Evolutionary conservation across 2,888 invertebrate species (phyloP).

Genomic region (Drosophila heteroneura): DNA sequence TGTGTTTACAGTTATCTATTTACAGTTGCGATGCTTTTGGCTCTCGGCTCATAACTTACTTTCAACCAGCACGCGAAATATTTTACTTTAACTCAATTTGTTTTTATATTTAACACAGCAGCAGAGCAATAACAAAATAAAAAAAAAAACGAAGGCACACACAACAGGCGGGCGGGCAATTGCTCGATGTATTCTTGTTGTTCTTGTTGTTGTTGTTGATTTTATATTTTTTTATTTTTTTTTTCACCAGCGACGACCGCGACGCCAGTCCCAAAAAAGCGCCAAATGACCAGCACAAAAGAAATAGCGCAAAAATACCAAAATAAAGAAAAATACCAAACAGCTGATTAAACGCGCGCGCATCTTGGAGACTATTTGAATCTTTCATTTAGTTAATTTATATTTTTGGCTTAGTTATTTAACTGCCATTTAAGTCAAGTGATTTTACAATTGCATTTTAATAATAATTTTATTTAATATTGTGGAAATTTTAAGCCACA

Average conservation of each 20-base stretch:
- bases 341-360: conserved; percentile 36
- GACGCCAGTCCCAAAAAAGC: conserved; percentile 29
- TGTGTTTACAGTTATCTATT: conserved; percentile 24
- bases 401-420: neutral
- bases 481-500: too few relatives aligned
- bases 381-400: neutral
- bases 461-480: neutral
- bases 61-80: conserved; percentile 29
- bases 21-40: conserved; percentile 3
- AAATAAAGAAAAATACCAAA: conserved; percentile 11
- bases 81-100: conserved; percentile 50
- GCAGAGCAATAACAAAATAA: conserved; percentile 23
- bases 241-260: conserved; percentile 15
- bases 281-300: conserved; percentile 45
- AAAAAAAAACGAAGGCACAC: conserved; percentile 46
- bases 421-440: neutral
- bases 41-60: conserved; percentile 33
- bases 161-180: conserved; percentile 52
- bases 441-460: neutral
- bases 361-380: neutral
- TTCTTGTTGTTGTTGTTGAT: conserved; percentile 20
- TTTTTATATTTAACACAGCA: conserved; percentile 59
- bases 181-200: conserved; percentile 34
- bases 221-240: conserved; percentile 21
- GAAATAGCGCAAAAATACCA: conserved; percentile 33